A percentile compares a stretch with the other conserved stretches of the same genome.
phyloP scores from a whole-genome alignment of 2,888 invertebrate species.

The Diachrysia chrysitis region DNA sequence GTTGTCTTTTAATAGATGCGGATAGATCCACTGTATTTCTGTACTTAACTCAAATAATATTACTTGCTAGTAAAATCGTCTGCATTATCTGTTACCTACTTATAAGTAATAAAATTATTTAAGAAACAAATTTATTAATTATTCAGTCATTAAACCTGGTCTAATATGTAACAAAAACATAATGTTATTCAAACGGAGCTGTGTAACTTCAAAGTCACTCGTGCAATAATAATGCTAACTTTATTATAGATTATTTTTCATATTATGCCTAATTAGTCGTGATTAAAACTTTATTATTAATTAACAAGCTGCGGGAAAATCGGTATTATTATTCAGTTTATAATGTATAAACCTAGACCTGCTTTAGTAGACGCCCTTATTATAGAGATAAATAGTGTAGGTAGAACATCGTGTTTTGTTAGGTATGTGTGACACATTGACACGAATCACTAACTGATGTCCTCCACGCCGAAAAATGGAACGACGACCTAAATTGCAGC shows the following conservation, averaged over 20 bases:
- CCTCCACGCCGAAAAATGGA: slow-evolving; percentile 70
- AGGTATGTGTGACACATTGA: slow-evolving; percentile 67
- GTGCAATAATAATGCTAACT: slow-evolving; percentile 41
- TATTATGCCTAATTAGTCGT: slow-evolving; percentile 21
- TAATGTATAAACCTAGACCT: slow-evolving; percentile 60
- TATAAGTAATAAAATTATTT: neutral
- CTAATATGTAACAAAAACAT: slow-evolving; percentile 34
- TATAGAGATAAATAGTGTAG: slow-evolving; percentile 59
- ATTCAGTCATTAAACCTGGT: slow-evolving; percentile 39
- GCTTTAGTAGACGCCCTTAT: slow-evolving; percentile 61
- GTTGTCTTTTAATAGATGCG: slow-evolving; percentile 19
- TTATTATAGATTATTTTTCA: slow-evolving; percentile 26
- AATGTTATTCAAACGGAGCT: slow-evolving; percentile 40
- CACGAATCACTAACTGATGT: slow-evolving; percentile 66
- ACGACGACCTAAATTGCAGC: slow-evolving; percentile 77
- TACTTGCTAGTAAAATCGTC: neutral
- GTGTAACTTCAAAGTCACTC: slow-evolving; percentile 41
- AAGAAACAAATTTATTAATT: neutral
- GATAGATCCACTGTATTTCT: neutral
- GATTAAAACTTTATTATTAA: slow-evolving; percentile 24
- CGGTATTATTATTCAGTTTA: slow-evolving; percentile 21
- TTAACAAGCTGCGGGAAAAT: slow-evolving; percentile 10
- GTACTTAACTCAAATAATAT: neutral
- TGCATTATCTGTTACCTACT: neutral
- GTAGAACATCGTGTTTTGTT: slow-evolving; percentile 52